Evolutionary conservation across 2,797 vertebrate species (phyloP).

Genomic region (Carapus acus): DNA sequence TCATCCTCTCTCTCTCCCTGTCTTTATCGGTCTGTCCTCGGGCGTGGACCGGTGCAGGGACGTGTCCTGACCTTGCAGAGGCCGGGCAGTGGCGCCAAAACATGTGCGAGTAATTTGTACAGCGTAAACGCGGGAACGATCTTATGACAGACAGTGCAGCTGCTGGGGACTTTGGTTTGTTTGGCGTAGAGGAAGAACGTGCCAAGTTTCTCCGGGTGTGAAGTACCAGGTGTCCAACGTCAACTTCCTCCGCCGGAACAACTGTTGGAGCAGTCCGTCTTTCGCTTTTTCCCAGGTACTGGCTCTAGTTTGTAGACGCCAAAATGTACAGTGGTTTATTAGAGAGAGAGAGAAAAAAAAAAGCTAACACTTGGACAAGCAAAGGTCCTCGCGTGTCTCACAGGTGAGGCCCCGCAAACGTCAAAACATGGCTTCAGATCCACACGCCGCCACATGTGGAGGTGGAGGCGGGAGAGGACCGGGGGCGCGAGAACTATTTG

Average conservation of each 20-base stretch:
- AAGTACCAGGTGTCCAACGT: conserved; percentile 35
- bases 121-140: conserved; percentile 67
- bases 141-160: conserved; percentile 59
- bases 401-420: conserved; percentile 19
- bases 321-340: neutral
- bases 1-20: conserved; percentile 14
- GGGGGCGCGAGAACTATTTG: conserved; percentile 41
- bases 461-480: too few species aligned
- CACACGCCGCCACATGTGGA: conserved; percentile 52
- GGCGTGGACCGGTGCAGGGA: conserved; percentile 15
- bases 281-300: too few species aligned
- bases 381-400: conserved; percentile 16
- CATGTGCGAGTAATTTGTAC: conserved; percentile 72
- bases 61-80: conserved; percentile 56
- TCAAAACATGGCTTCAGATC: conserved; percentile 43
- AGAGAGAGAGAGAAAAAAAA: neutral
- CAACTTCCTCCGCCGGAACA: neutral
- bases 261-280: neutral
- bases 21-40: neutral
- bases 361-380: conserved; percentile 13
- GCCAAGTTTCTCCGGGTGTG: conserved; percentile 39
- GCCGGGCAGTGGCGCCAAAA: conserved; percentile 46
- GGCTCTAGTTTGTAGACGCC: too few species aligned
- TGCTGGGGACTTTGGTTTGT: conserved; percentile 56
- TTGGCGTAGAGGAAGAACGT: conserved; percentile 35